phyloP scores from a whole-genome alignment of 2,888 invertebrate species.

The Ectobius pallidus region DNA sequence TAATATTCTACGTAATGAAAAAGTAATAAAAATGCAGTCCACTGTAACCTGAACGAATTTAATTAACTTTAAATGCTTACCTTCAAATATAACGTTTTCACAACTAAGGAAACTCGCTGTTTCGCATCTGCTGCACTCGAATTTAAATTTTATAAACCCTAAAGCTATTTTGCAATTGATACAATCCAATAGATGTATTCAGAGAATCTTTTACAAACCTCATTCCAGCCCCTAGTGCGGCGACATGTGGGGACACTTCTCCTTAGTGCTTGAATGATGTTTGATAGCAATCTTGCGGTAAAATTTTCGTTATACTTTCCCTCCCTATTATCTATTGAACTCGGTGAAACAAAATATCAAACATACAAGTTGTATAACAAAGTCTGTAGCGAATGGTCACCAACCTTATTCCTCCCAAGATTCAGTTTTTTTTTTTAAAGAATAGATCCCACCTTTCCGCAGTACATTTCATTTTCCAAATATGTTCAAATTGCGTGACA shows the following conservation, averaged over 20 bases:
- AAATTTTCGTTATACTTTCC: neutral
- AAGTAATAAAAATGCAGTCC: too few species aligned
- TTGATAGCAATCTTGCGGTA: slow-evolving; percentile 23
- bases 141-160: too few species aligned
- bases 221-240: neutral
- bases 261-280: neutral
- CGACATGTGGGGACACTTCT: neutral
- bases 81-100: too few species aligned
- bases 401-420: too few species aligned
- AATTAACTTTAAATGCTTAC: too few species aligned
- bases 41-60: too few species aligned
- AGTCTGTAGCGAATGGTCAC: neutral
- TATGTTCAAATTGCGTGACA: neutral
- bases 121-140: too few species aligned
- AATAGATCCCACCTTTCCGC: neutral
- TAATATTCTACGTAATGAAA: too few species aligned
- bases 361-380: neutral
- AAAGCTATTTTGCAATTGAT: too few species aligned
- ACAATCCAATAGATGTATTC: too few species aligned
- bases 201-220: neutral
- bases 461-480: neutral
- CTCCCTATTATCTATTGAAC: neutral
- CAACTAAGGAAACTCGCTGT: too few species aligned
- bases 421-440: too few species aligned
- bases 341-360: slow-evolving; percentile 18